Percentiles rank a stretch among this genome's conserved stretches.
These are phyloP conservation scores for Campoletis sonorensis DNA, from an alignment of 1,140 invertebrate genomes.

Conservation along the genomic window DNA sequence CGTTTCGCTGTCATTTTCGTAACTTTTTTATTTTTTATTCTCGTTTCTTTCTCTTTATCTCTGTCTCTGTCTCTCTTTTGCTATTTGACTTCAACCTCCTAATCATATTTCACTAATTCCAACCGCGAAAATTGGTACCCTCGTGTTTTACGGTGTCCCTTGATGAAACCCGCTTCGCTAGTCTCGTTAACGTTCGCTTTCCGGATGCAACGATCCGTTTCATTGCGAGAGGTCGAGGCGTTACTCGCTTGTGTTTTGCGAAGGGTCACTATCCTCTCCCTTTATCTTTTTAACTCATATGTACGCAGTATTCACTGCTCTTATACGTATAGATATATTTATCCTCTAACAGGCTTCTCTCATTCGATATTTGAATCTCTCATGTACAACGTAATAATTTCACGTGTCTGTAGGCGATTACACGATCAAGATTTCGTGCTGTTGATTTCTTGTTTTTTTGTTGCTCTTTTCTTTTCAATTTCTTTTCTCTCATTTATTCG, in stretches of 20 bases:
- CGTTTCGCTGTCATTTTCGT: conserved; percentile 11
- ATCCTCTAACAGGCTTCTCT: neutral
- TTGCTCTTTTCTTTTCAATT: too few relatives aligned
- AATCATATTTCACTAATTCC: neutral
- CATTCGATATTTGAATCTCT: conserved; percentile 80
- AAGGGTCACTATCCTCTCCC: conserved; percentile 45
- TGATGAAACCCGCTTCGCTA: neutral
- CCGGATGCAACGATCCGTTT: conserved; percentile 40
- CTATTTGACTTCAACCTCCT: neutral
- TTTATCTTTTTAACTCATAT: neutral
- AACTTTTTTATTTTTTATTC: conserved; percentile 1
- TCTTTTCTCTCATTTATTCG: too few relatives aligned
- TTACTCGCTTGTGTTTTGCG: neutral
- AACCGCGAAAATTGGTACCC: neutral
- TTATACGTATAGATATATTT: neutral
- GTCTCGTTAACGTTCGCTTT: conserved; percentile 41
- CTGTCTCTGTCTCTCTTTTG: too few relatives aligned
- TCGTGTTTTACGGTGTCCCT: neutral
- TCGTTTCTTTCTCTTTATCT: neutral
- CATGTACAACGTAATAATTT: neutral
- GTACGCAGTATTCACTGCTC: neutral
- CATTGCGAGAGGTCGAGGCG: conserved; percentile 7
- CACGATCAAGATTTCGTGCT: neutral
- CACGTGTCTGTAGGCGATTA: neutral
- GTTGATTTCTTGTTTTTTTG: conserved; percentile 46